A percentile compares a stretch with the other conserved stretches of the same genome.
These are phyloP conservation scores for Apis florea DNA, from an alignment of 1,140 invertebrate species.

Conservation along the genomic window DNA sequence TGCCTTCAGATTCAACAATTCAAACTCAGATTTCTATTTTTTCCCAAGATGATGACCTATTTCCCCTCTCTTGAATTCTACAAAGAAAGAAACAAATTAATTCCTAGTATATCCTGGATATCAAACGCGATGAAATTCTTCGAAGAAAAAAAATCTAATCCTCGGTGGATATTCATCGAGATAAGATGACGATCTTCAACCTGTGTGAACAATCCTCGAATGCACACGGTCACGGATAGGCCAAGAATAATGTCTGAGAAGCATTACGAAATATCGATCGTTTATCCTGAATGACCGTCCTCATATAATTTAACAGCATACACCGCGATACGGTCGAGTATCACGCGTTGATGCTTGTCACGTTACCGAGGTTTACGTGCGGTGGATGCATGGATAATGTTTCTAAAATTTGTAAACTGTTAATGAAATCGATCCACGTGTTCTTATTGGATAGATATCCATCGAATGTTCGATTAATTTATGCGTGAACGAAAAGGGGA, in stretches of 20 bases:
- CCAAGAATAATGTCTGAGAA: slow-evolving; percentile 29
- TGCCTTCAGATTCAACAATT: no score
- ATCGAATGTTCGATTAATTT: not conserved
- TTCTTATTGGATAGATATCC: not conserved
- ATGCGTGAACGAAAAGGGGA: not conserved
- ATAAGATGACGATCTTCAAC: not conserved
- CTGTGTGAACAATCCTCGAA: not conserved
- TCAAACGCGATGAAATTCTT: not conserved
- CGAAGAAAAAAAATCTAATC: not conserved
- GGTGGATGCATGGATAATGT: not conserved
- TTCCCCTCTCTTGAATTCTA: no score
- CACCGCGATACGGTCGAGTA: slow-evolving; percentile 22
- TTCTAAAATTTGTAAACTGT: slow-evolving; percentile 15
- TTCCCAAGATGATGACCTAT: no score
- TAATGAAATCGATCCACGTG: slow-evolving; percentile 9
- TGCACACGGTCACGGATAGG: no score
- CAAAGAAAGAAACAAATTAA: not conserved
- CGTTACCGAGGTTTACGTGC: slow-evolving; percentile 24
- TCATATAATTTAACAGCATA: slow-evolving; percentile 2
- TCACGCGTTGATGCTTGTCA: slow-evolving; percentile 29
- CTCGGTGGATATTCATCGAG: not conserved
- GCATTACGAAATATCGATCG: slow-evolving; percentile 45
- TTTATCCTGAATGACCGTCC: not conserved
- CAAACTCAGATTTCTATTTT: no score
- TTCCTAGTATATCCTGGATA: no score